Evolutionary conservation across 1,140 invertebrate species (phyloP).

Genomic region (Orchesella cincta): DNA sequence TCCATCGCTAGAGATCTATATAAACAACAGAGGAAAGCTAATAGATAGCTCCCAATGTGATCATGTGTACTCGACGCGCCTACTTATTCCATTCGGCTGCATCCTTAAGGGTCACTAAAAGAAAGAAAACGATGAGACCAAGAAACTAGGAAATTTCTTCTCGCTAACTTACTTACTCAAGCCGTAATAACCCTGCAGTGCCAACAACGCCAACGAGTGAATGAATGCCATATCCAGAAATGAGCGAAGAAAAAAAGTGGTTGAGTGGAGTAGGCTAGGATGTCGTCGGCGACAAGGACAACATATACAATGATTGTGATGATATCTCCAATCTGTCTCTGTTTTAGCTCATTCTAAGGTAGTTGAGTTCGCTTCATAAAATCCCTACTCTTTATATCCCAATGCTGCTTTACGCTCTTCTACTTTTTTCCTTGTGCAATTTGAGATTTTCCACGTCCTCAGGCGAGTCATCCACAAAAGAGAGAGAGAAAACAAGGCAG

Average conservation of each 20-base stretch:
- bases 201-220: not conserved
- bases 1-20: too few species aligned
- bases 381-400: not conserved
- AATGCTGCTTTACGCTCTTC: not conserved
- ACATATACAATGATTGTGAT: not conserved
- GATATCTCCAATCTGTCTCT: not conserved
- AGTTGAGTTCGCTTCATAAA: slow-evolving; percentile 18
- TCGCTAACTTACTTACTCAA: slow-evolving; percentile 1
- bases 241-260: too few species aligned
- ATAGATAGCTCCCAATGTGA: too few species aligned
- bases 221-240: not conserved
- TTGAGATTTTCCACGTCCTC: not conserved
- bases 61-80: too few species aligned
- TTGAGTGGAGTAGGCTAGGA: not conserved
- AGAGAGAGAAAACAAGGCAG: not conserved
- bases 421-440: not conserved
- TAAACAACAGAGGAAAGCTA: too few species aligned
- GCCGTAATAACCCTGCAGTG: not conserved
- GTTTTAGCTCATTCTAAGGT: not conserved
- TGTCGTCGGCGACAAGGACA: not conserved
- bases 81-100: not conserved
- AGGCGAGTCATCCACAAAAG: slow-evolving; percentile 7
- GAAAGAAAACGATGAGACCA: not conserved
- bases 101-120: not conserved
- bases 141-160: not conserved